A percentile compares a stretch with the other conserved stretches of the same genome.
phyloP scores from a whole-genome alignment of 2,797 vertebrate species.

The Hemibagrus guttatus region DNA sequence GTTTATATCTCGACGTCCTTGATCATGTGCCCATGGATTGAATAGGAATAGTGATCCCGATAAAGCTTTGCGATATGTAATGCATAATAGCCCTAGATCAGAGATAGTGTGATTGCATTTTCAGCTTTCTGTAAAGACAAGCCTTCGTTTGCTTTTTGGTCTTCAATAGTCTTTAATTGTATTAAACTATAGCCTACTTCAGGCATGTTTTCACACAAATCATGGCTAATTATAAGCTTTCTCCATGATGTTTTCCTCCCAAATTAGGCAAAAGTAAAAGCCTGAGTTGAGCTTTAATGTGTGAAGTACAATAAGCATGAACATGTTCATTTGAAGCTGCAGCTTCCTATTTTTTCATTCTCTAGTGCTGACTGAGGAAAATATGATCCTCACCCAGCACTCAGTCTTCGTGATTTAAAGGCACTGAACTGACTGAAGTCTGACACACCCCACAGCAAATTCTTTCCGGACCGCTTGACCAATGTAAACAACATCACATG shows the following conservation, averaged over 20 bases:
- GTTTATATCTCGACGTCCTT: neutral
- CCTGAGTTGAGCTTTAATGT: conserved; percentile 19
- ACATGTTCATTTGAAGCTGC: conserved; percentile 10
- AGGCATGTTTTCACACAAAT: conserved; percentile 35
- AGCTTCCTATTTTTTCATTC: neutral
- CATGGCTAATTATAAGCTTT: neutral
- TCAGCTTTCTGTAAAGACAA: conserved; percentile 26
- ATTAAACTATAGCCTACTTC: conserved; percentile 24
- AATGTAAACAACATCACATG: conserved; percentile 13
- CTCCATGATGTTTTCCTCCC: conserved; percentile 24
- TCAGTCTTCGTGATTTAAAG: neutral
- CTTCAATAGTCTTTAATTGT: conserved; percentile 42
- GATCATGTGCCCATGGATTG: conserved; percentile 2
- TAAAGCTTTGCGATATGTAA: neutral
- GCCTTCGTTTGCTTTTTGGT: conserved; percentile 16
- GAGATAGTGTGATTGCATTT: conserved; percentile 34
- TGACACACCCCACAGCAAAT: conserved; percentile 51
- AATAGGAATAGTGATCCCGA: conserved; percentile 29
- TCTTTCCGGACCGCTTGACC: neutral
- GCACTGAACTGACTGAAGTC: conserved; percentile 32
- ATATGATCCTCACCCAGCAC: conserved; percentile 21
- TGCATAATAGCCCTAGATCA: conserved; percentile 15
- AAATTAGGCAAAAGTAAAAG: neutral
- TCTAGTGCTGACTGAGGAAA: conserved; percentile 9
- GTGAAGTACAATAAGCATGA: conserved; percentile 29